Evolutionary conservation across 2,113 vertebrate genomes (phyloP).

Genomic region (Sturnira hondurensis): DNA sequence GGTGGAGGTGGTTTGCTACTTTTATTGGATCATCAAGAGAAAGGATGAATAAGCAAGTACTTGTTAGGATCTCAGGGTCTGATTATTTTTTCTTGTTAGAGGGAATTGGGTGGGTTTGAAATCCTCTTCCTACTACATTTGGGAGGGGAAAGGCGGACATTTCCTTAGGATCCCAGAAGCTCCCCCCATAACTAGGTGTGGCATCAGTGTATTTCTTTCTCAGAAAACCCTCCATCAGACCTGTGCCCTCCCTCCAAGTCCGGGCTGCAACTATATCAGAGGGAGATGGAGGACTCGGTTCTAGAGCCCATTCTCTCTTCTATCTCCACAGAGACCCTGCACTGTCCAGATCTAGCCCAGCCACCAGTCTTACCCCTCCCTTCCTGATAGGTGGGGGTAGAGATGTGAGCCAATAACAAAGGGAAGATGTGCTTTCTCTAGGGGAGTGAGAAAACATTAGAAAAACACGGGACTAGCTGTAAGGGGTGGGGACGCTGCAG

Average conservation of each 20-base stretch:
- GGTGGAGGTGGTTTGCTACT: background rate
- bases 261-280: slow-evolving; percentile 7
- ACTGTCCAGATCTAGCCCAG: background rate
- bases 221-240: slow-evolving; percentile 41
- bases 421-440: slow-evolving; percentile 33
- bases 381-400: background rate
- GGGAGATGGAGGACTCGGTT: background rate
- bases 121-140: background rate
- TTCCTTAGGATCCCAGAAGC: slow-evolving; percentile 7
- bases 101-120: background rate
- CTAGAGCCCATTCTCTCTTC: background rate
- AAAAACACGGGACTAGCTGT: slow-evolving; percentile 13
- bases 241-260: background rate
- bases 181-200: slow-evolving; percentile 56
- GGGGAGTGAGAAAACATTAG: slow-evolving; percentile 15
- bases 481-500: background rate
- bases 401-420: slow-evolving; percentile 66
- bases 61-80: background rate
- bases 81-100: background rate
- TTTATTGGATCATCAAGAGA: slow-evolving; percentile 26
- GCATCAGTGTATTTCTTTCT: slow-evolving; percentile 33
- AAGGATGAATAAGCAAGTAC: slow-evolving; percentile 56
- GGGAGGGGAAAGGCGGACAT: background rate
- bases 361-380: background rate
- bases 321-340: background rate